Base-by-base conservation (phyloP, 2,797 vertebrate species). In the Urophycis tenuis region DNA sequence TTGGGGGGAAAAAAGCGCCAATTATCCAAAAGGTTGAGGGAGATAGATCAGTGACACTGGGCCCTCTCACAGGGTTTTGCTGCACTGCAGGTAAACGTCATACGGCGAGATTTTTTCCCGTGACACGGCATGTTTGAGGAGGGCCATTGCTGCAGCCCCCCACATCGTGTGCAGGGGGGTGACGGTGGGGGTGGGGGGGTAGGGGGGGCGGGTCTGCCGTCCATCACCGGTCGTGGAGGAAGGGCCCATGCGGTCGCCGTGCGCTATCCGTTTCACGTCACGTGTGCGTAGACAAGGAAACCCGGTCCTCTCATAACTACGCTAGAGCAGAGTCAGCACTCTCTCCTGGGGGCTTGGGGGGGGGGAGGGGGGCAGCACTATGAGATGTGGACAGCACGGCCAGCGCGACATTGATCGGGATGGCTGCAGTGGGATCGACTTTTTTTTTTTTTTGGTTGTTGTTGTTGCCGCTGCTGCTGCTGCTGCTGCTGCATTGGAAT, bases 201-300 rank as follows among this genome's bases (percentile, higher is more conserved):
- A n/a, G n/a, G n/a, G n/a, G n/a, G n/a, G n/a, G n/a, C n/a, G n/a
- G n/a, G n/a, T n/a, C n/a, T n/a, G n/a, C n/a, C n/a, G n/a, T n/a
- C n/a, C n/a, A n/a, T 41, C 14, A 14, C 12, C 0, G 39, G 39
- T 41, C 39, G 17, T 4, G 36, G 36, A 41, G 39, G 39, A 12
- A 53, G 3, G 45, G 45, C 45, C 45, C 39, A 41, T 53, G 5
- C 45, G 45, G 45, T 22, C 45, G 7, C 4, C 49, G n/a, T 5
- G 9, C 5, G 22, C 49, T 60, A 60, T 60, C 3, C 2, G 17
- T 17, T 45, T 45, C 12, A 45, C 10, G 41, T 45, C 2, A 4
- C 84, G 83, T 86, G 87, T 82, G 88, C 83, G 77, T 14, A 12
- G 75, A 60, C 29, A 31, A 74, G 75, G 77, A 83, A 30, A 11